Evolutionary conservation across 2,113 vertebrate genomes (phyloP), one percentile per base, ranked within the genome.

Genomic region (Microtus ochrogaster): DNA sequence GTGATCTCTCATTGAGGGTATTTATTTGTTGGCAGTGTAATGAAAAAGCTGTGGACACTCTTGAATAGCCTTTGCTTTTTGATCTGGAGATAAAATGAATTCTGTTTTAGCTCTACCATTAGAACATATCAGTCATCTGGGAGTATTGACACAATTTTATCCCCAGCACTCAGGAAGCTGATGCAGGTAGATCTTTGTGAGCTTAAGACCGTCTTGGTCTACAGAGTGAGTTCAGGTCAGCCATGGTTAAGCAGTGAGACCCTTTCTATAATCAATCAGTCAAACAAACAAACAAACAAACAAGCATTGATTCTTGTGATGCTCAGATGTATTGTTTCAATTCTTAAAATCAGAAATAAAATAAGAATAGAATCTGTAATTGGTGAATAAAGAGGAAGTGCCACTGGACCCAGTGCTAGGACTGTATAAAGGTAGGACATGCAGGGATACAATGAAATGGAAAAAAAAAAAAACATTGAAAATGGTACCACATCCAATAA

Each of bases 391-490:
- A 94, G 92, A 91, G 28, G 61, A 7, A 9, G 17, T 91, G 58
- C 84, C 2, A 68, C 33, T 74, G 33, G 26, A 89, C 24, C 55
- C 83, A 41, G 77, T 61, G 17, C 88, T 63, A 94, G 14, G 24
- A 86, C n/a, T 16, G 5, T 47, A 0, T 91, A 47, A 91, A 91
- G 11, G 41, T 0, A 47, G 65, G 87, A 94, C 66, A 30, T 0
- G 36, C 22, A 26, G 49, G 92, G 78, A 96, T 68, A 22, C 16
- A 95, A 79, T 91, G 16, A 96, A 89, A 93, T 44, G 13, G 33
- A 79, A 58, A 58, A 58, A 58, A 58, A 58, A 81, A 91, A 70
- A 33, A 47, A 47, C 4, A 24, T 89, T 90, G 82, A n/a, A 68
- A 52, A 91, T 17, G 55, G 4, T 49, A 90, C 90, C 55, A 2